A percentile compares a stretch with the other conserved stretches of the same genome.
Evolutionary conservation across 2,113 vertebrate species (phyloP).

Genomic region (Ursus arctos): DNA sequence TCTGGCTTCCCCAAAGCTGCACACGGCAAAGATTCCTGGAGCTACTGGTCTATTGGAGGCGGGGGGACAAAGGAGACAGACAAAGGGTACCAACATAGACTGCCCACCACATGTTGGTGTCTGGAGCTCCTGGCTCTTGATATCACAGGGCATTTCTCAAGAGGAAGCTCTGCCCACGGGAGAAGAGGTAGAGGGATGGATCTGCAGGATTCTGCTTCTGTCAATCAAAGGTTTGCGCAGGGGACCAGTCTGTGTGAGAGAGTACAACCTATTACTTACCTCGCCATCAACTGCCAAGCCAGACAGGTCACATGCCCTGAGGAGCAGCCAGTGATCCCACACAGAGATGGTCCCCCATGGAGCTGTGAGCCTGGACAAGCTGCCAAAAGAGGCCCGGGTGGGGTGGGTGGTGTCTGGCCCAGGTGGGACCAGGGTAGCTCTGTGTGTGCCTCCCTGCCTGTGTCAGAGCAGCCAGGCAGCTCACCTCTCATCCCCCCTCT

Average conservation of each 20-base stretch:
- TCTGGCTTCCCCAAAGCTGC: not conserved
- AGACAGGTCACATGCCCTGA: not conserved
- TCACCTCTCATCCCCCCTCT: not conserved
- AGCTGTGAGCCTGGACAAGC: not conserved
- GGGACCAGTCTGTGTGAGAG: fast-evolving
- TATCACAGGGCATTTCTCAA: not conserved
- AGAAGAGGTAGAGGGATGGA: not conserved
- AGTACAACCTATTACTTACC: too few relatives aligned
- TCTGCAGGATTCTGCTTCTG: not conserved
- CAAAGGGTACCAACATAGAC: too few relatives aligned
- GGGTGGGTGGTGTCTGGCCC: not conserved
- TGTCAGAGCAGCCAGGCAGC: too few relatives aligned
- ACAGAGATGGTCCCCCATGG: not conserved
- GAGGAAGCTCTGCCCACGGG: not conserved
- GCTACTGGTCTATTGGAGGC: too few relatives aligned
- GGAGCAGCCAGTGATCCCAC: not conserved
- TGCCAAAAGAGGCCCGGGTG: not conserved
- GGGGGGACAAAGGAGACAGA: not conserved
- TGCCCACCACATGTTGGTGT: too few relatives aligned
- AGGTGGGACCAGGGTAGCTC: not conserved
- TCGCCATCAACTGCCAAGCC: not conserved
- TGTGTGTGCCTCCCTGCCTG: not conserved
- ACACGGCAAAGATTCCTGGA: not conserved
- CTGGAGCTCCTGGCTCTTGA: not conserved
- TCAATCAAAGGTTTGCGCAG: too few relatives aligned